phyloP scores from a whole-genome alignment of 1,140 invertebrate species.

The Orius laevigatus region DNA sequence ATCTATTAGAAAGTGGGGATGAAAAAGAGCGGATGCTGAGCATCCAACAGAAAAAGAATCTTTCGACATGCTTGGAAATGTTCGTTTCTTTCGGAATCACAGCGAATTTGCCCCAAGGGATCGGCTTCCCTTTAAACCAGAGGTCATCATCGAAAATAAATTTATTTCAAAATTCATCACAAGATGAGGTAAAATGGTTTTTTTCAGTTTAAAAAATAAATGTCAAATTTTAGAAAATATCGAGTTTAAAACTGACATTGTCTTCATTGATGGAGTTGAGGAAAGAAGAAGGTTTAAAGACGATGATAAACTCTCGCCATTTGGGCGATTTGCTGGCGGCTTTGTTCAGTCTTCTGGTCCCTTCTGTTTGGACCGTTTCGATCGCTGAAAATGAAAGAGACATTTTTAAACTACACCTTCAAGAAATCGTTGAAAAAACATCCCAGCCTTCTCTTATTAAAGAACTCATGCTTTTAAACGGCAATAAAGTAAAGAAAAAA shows the following conservation, averaged over 20 bases:
- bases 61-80: conserved; percentile 34
- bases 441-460: conserved; percentile 43
- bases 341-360: conserved; percentile 51
- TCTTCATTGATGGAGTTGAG: conserved; percentile 26
- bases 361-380: conserved; percentile 38
- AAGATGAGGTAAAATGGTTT: conserved; percentile 2
- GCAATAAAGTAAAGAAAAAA: conserved; percentile 24
- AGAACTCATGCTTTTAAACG: conserved; percentile 49
- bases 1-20: background rate
- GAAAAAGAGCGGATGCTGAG: conserved; percentile 24
- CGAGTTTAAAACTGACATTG: conserved; percentile 1
- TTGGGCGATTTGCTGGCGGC: conserved; percentile 38
- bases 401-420: conserved; percentile 34
- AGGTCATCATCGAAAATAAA: conserved; percentile 24
- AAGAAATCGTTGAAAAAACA: conserved; percentile 35
- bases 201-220: no score
- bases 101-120: conserved; percentile 41
- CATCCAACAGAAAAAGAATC: conserved; percentile 25
- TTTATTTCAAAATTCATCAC: conserved; percentile 18
- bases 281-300: conserved; percentile 26
- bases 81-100: conserved; percentile 43
- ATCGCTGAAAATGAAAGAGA: conserved; percentile 32
- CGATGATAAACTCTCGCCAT: conserved; percentile 27
- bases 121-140: conserved; percentile 38
- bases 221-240: no score